Conservation (phyloP, 2,797 vertebrate species). For the Tokudaia muenninki region DNA sequence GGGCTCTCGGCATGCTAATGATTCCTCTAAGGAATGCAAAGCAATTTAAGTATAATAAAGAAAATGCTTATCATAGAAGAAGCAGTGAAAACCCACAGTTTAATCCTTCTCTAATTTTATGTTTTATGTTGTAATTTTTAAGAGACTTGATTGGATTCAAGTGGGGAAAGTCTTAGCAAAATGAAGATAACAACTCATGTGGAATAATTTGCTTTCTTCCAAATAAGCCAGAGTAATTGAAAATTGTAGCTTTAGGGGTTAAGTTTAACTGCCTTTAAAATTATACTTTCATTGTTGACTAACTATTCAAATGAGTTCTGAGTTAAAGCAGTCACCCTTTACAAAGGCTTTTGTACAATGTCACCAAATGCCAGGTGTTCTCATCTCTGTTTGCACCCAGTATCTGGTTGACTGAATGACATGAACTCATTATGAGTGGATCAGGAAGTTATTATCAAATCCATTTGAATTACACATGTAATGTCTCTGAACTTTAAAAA, state of each 20-base stretch:
- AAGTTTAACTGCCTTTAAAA: constrained; percentile 74
- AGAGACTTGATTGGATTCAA: constrained; percentile 68
- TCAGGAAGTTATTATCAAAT: not conserved
- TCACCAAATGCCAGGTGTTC: not conserved
- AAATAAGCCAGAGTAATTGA: constrained; percentile 71
- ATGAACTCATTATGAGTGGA: not conserved
- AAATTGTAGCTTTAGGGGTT: constrained; percentile 71
- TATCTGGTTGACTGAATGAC: not conserved
- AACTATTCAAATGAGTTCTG: constrained; percentile 60
- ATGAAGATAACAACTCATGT: constrained; percentile 61
- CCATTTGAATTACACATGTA: not conserved
- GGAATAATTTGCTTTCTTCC: constrained; percentile 73
- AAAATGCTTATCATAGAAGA: constrained; percentile 63
- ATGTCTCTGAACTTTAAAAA: not conserved
- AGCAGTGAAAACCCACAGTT: constrained; percentile 67
- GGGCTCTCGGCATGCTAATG: constrained; percentile 44
- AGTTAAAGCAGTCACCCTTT: constrained; percentile 50
- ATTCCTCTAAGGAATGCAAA: constrained; percentile 72
- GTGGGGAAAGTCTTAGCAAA: not conserved
- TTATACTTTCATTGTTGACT: constrained; percentile 69
- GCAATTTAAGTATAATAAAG: constrained; percentile 70
- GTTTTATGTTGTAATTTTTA: constrained; percentile 75
- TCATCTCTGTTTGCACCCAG: not conserved
- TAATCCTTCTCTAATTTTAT: constrained; percentile 71
- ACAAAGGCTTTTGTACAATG: constrained; percentile 52